Base-by-base conservation (phyloP, 2,888 invertebrate species). In the Leucozona laternaria region DNA sequence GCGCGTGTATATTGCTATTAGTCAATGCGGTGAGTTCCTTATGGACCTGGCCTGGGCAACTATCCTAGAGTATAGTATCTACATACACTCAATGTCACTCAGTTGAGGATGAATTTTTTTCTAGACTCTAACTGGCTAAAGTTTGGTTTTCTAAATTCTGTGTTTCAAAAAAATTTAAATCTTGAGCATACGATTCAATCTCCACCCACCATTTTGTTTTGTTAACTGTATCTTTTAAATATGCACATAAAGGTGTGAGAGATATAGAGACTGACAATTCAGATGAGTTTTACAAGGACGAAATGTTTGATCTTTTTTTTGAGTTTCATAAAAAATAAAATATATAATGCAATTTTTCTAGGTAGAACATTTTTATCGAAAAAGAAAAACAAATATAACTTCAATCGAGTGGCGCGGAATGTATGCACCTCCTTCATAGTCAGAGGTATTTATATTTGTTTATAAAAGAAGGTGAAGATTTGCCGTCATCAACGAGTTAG, bases 1-100 rank as follows among this genome's bases (percentile, higher is more conserved):
- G 55, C 71, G 71, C 79, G 79, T 84, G 76, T 79, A 71, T 79
- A 64, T 77, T 68, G 68, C 76, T 80, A 53, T 72, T 76, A 80
- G 76, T 76, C 53, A 80, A 80, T 76, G 45, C n/a, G 31, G 34
- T 70, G 22, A 22, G 40, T 28, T 43, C 31, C 72, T 31, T 43
- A 34, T 34, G 60, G 40, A 58, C 28, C 40, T 55, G 37, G 53
- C 34, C 68, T 62, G 13, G 17, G 48, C 48, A 66, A 75, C 68
- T 40, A 48, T 72, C 64, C 31, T 22, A 2, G 34, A 71, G 25
- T 50, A 25, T 25, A 50, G 20, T 11, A 50, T 1, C 20, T 13
- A 60, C 60, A 60, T 13, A 60, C 60, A 60, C 22, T 60, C 37
- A 1, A 22, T 31, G 22, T 13, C 60, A 37, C 20, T 60, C 15